These are phyloP conservation scores for Prinia subflava DNA, from an alignment of 2,113 vertebrate genomes.

Conservation along the genomic window DNA sequence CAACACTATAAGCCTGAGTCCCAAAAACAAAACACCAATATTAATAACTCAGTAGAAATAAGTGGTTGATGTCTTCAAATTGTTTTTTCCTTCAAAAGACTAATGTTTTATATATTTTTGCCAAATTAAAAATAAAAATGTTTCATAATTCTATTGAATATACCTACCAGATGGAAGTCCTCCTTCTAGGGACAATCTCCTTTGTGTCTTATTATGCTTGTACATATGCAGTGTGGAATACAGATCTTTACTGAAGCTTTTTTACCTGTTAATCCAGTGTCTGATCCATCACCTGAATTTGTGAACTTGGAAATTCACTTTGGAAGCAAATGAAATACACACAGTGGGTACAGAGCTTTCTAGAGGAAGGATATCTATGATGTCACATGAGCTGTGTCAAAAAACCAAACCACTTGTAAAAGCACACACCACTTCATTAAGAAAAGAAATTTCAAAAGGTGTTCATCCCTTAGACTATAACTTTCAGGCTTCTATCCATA, in stretches of 20 bases:
- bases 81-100: not conserved
- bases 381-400: constrained; percentile 26
- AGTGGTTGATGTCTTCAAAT: rapidly evolving
- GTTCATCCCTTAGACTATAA: not conserved
- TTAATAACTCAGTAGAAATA: not conserved
- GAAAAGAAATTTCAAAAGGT: constrained; percentile 49
- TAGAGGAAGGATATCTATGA: constrained; percentile 11
- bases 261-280: not conserved
- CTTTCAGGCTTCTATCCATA: not conserved
- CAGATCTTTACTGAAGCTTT: not conserved
- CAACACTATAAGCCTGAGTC: not conserved
- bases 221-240: not conserved
- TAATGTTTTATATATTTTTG: not conserved
- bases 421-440: constrained; percentile 33
- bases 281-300: constrained; percentile 17
- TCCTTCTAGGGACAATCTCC: not conserved
- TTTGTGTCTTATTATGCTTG: not conserved
- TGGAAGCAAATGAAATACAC: constrained; percentile 26
- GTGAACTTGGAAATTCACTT: not conserved
- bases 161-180: not conserved
- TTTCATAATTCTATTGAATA: not conserved
- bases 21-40: not conserved
- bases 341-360: constrained; percentile 25
- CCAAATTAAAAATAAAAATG: not conserved
- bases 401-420: constrained; percentile 34